phyloP scores from a whole-genome alignment of 2,113 vertebrate species.

The Jaculus jaculus region DNA sequence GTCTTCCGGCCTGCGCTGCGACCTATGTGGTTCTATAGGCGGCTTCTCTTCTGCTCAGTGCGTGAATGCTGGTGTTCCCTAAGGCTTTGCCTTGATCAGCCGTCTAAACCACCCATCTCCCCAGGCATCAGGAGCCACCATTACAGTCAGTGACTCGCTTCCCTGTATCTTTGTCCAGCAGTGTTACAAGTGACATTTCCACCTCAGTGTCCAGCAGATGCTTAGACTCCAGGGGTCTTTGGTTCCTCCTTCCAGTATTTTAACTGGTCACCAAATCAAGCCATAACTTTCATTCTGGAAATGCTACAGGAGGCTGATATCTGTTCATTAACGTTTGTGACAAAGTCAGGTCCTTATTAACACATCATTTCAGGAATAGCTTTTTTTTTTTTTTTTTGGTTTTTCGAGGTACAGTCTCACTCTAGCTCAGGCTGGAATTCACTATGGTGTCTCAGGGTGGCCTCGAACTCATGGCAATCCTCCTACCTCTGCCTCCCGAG shows the following conservation, averaged over 20 bases:
- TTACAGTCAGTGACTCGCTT: neutral
- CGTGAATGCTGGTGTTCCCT: neutral
- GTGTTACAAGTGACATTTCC: neutral
- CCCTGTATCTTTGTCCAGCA: neutral
- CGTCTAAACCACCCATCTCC: neutral
- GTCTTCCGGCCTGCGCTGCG: constrained; percentile 29
- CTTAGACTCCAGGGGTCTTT: neutral
- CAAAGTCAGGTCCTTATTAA: neutral
- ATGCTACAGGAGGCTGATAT: neutral
- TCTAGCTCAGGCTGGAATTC: no score
- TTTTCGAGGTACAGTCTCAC: no score
- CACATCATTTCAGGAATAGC: neutral
- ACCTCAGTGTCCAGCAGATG: neutral
- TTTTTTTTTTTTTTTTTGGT: no score
- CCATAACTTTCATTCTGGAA: neutral
- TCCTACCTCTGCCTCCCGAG: no score
- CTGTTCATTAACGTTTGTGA: neutral
- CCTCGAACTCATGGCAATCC: no score
- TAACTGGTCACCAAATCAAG: neutral
- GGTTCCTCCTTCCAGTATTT: neutral
- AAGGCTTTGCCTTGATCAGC: neutral
- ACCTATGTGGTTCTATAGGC: neutral
- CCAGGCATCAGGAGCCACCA: neutral
- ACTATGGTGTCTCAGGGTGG: no score
- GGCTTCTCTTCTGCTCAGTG: neutral